phyloP scores from a whole-genome alignment of 2,888 invertebrate genomes.

The Leucophora obtusa region DNA sequence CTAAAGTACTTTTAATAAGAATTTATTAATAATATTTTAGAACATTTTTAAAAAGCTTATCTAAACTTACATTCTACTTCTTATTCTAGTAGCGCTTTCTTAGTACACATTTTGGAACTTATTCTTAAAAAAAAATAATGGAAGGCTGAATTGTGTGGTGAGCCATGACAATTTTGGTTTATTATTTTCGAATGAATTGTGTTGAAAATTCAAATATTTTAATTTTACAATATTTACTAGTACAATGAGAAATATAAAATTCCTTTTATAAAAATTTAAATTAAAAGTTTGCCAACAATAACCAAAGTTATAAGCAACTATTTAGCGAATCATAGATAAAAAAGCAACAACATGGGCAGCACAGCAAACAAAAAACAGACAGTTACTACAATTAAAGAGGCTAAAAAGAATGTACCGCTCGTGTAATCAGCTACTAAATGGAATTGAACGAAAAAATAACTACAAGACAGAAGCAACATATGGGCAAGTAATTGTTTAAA shows the following conservation, averaged over 20 bases:
- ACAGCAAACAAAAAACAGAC: background rate
- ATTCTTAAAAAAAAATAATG: too few relatives aligned
- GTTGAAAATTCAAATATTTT: too few relatives aligned
- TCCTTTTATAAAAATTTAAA: background rate
- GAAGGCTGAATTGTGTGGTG: too few relatives aligned
- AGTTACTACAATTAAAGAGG: conserved; percentile 30
- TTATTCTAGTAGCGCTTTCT: too few relatives aligned
- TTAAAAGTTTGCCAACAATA: background rate
- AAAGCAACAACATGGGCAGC: background rate
- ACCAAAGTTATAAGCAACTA: background rate
- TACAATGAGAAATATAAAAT: background rate
- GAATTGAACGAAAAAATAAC: conserved; percentile 56
- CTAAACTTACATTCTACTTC: too few relatives aligned
- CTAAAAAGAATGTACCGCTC: conserved; percentile 61
- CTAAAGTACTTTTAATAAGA: too few relatives aligned
- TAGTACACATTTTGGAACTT: too few relatives aligned
- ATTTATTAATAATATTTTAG: too few relatives aligned
- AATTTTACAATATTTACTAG: background rate
- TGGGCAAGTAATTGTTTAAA: conserved; percentile 59
- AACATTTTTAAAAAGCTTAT: too few relatives aligned
- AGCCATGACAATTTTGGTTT: too few relatives aligned
- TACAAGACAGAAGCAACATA: conserved; percentile 8
- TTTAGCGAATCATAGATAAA: background rate
- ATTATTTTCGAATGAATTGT: too few relatives aligned
- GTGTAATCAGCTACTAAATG: conserved; percentile 56